Conservation (phyloP, 2,888 invertebrate genomes). For the Pyrocoelia pectoralis region DNA sequence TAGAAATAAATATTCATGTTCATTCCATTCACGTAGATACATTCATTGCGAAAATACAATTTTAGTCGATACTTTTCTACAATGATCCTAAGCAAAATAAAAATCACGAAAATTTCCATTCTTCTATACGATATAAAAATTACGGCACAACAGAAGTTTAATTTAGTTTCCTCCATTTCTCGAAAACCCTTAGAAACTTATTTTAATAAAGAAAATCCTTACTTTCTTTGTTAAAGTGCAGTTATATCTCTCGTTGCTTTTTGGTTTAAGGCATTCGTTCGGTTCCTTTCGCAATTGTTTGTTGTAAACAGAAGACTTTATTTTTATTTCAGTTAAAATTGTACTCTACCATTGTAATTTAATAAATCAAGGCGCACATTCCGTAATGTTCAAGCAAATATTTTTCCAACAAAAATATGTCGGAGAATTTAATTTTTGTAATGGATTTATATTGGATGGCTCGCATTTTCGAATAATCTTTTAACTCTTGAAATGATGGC, state of each 20-base stretch:
- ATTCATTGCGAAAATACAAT: no score
- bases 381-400: neutral
- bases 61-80: no score
- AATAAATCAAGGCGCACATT: neutral
- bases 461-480: neutral
- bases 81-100: no score
- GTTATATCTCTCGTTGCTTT: neutral
- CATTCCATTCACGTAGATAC: no score
- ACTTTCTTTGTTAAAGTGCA: neutral
- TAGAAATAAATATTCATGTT: no score
- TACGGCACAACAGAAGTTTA: neutral
- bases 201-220: neutral
- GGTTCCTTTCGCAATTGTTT: no score
- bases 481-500: neutral
- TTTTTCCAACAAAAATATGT: neutral
- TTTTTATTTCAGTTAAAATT: no score
- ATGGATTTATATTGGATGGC: slow-evolving; percentile 7
- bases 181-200: neutral
- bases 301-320: no score
- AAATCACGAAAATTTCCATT: neutral
- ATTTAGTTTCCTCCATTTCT: neutral
- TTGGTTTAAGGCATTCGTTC: neutral
- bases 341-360: neutral
- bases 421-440: neutral
- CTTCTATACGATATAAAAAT: neutral